A percentile compares a stretch with the other conserved stretches of the same genome.
Evolutionary conservation across 2,113 vertebrate genomes (phyloP).

Genomic region (Brachionichthys hirsutus): DNA sequence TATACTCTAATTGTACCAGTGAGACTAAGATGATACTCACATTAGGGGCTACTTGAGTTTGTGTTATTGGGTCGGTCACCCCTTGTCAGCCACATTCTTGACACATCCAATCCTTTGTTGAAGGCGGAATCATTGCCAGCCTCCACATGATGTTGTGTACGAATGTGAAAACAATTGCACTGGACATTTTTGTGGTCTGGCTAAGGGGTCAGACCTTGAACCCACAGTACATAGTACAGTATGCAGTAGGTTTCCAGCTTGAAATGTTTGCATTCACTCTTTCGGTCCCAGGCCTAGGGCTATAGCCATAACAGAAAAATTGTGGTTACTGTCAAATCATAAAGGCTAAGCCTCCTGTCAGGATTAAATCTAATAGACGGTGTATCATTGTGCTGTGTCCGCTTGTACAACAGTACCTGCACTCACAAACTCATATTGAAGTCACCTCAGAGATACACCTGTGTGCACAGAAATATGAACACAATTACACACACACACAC

Average conservation of each 20-base stretch:
- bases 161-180: no score
- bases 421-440: conserved; percentile 32
- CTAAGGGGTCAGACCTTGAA: conserved; percentile 2
- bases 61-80: conserved; percentile 32
- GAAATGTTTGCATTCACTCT: conserved; percentile 17
- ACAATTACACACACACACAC: conserved; percentile 14
- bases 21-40: conserved; percentile 62
- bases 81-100: conserved; percentile 35
- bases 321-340: conserved; percentile 40
- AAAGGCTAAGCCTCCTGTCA: conserved; percentile 33
- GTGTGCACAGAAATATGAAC: conserved; percentile 25
- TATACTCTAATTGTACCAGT: conserved; percentile 66
- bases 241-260: background rate
- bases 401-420: conserved; percentile 34
- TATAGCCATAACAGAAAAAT: conserved; percentile 21
- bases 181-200: no score
- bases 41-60: conserved; percentile 49
- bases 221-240: background rate
- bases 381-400: conserved; percentile 20
- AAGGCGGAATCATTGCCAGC: conserved; percentile 4
- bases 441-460: conserved; percentile 22
- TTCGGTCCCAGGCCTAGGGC: background rate
- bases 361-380: conserved; percentile 41
- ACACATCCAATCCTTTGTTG: conserved; percentile 42
- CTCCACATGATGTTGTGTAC: no score